Percentiles rank a stretch among this genome's conserved stretches.
Evolutionary conservation across 2,113 vertebrate genomes (phyloP).

Genomic region (Chionis minor): DNA sequence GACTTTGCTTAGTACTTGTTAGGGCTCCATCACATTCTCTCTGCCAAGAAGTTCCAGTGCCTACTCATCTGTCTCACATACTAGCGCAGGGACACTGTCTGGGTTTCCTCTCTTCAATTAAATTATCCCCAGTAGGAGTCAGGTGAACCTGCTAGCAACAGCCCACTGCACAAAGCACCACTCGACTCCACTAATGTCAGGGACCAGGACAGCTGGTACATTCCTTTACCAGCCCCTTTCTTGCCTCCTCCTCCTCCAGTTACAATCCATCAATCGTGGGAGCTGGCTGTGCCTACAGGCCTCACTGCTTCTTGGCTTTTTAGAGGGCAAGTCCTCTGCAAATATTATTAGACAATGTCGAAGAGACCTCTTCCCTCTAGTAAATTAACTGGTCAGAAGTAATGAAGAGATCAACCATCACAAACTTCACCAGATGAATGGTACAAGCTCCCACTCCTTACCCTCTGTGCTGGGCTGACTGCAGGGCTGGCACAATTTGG

Average conservation of each 20-base stretch:
- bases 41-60: background rate
- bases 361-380: background rate
- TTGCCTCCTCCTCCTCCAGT: background rate
- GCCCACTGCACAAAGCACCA: background rate
- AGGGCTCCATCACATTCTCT: background rate
- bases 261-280: background rate
- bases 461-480: background rate
- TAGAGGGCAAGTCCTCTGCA: background rate
- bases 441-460: background rate
- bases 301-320: background rate
- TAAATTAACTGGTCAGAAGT: background rate
- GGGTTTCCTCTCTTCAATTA: background rate
- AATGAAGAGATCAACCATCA: background rate
- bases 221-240: background rate
- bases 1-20: accelerated
- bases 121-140: background rate
- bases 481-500: background rate
- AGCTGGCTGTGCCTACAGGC: background rate
- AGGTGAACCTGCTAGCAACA: background rate
- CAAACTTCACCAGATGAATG: background rate
- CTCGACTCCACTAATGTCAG: no score
- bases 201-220: background rate
- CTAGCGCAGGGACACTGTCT: background rate
- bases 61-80: background rate
- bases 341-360: background rate